phyloP scores from a whole-genome alignment of 2,888 invertebrate species.

The Zaprionus bogoriensis region DNA sequence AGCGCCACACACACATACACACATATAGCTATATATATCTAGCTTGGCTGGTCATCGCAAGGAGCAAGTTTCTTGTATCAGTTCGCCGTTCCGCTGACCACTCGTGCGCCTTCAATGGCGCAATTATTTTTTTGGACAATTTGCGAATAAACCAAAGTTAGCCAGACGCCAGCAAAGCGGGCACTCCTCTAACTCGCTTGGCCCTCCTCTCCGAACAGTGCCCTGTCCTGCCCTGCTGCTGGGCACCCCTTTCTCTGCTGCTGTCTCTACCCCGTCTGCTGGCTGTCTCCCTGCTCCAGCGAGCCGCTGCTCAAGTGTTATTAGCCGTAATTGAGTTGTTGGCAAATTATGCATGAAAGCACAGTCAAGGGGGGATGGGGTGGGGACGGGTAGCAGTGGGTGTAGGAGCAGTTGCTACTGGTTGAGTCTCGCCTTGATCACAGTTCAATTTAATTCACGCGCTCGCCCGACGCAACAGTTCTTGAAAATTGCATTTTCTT shows the following conservation, averaged over 20 bases:
- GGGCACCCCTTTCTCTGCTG: not conserved
- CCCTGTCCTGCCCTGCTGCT: not conserved
- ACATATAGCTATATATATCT: not conserved
- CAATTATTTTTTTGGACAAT: conserved; percentile 79
- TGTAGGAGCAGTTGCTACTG: not conserved
- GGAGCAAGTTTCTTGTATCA: conserved; percentile 68
- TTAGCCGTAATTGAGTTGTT: conserved; percentile 72
- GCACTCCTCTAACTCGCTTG: not conserved
- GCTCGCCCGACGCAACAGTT: conserved; percentile 39
- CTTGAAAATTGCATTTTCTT: conserved; percentile 77
- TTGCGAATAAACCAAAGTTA: conserved; percentile 78
- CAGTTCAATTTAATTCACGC: conserved; percentile 34
- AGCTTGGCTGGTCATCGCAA: conserved; percentile 15
- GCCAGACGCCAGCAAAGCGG: conserved; percentile 15
- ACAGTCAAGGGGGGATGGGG: conserved; percentile 5
- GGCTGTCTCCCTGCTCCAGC: not conserved
- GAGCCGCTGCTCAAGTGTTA: conserved; percentile 56
- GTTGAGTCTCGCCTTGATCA: too few species aligned
- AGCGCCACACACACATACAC: not conserved
- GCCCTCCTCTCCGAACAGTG: too few species aligned
- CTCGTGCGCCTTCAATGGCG: conserved; percentile 78
- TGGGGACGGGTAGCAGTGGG: not conserved
- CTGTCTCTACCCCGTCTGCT: not conserved
- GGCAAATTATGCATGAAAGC: conserved; percentile 65
- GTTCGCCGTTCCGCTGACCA: conserved; percentile 66